Evolutionary conservation across 1,140 invertebrate species (phyloP).

Genomic region (Drosophila lacteicornis): DNA sequence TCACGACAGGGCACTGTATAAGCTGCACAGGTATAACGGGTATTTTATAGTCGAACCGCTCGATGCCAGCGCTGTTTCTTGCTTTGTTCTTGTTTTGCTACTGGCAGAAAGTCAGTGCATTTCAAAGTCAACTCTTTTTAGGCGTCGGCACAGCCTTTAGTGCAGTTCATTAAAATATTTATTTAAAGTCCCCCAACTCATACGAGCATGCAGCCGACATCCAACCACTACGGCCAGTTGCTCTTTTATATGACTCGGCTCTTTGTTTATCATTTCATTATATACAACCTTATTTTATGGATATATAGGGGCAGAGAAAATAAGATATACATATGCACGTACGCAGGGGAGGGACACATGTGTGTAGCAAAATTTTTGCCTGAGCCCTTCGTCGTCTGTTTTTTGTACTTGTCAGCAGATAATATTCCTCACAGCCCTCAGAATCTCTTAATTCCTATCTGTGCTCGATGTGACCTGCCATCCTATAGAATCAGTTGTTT

Average conservation of each 20-base stretch:
- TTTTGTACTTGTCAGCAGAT: conserved; percentile 39
- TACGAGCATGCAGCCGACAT: conserved; percentile 1
- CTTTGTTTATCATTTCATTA: conserved; percentile 54
- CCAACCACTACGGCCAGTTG: conserved; percentile 29
- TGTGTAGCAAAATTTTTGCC: conserved; percentile 37
- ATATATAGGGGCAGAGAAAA: conserved; percentile 2
- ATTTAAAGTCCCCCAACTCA: conserved; percentile 38
- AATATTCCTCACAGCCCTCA: conserved; percentile 26
- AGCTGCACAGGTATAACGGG: neutral
- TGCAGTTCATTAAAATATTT: conserved; percentile 63
- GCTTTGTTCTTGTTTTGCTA: conserved; percentile 15
- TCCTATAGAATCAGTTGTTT: neutral
- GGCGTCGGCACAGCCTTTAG: conserved; percentile 46
- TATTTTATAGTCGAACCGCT: conserved; percentile 17
- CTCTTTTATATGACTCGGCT: conserved; percentile 58
- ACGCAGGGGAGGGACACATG: conserved; percentile 17
- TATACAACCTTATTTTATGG: conserved; percentile 51
- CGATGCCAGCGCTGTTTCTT: neutral
- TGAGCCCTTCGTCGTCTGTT: conserved; percentile 12
- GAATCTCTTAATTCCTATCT: conserved; percentile 42
- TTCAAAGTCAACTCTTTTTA: conserved; percentile 54
- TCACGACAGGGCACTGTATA: no score
- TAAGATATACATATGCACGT: conserved; percentile 2
- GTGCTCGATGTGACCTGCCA: conserved; percentile 1
- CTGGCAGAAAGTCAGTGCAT: conserved; percentile 48